A percentile compares a stretch with the other conserved stretches of the same genome.
These are phyloP conservation scores for Notiomystis cincta DNA, from an alignment of 2,113 vertebrate genomes.

Conservation along the genomic window DNA sequence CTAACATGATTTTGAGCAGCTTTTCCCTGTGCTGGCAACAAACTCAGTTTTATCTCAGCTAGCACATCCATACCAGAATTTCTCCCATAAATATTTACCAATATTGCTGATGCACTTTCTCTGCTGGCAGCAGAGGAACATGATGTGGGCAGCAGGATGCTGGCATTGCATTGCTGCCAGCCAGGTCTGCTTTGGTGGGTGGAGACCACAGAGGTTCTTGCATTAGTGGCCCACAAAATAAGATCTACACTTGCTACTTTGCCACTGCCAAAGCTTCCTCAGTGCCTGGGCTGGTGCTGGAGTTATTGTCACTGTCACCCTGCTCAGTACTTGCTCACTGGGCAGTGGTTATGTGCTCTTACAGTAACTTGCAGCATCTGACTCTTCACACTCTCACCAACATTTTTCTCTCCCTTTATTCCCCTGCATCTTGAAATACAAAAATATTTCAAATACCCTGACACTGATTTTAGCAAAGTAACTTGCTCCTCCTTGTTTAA, in stretches of 20 bases:
- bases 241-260: rapidly evolving
- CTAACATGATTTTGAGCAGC: not conserved
- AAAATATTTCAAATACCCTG: not conserved
- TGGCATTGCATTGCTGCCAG: not conserved
- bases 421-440: not conserved
- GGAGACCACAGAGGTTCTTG: not conserved
- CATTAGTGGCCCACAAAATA: not conserved
- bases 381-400: not conserved
- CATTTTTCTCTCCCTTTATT: not conserved
- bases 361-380: not conserved
- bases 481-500: not conserved
- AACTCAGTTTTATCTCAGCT: not conserved
- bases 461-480: not conserved
- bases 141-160: not conserved
- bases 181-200: not conserved
- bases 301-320: not conserved
- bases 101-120: not conserved
- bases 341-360: not conserved
- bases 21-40: not conserved
- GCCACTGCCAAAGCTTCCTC: not conserved
- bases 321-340: not conserved
- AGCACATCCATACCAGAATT: not conserved
- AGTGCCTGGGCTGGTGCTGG: not conserved
- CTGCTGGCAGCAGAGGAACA: not conserved
- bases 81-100: not conserved